A percentile compares a stretch with the other conserved stretches of the same genome.
phyloP scores from a whole-genome alignment of 2,888 invertebrate species.

The Synergus gifuensis region DNA sequence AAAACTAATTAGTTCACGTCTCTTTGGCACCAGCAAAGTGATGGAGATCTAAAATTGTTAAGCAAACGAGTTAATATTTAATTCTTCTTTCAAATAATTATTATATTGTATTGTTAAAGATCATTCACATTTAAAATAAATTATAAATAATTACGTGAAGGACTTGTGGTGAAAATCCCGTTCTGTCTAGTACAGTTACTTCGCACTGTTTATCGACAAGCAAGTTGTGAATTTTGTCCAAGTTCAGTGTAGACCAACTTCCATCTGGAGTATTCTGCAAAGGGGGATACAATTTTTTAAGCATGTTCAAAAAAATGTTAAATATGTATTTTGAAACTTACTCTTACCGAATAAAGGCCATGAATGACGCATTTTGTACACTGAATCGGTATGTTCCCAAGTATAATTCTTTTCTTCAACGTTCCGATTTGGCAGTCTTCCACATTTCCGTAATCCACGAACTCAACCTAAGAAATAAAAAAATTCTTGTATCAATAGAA shows the following conservation, averaged over 20 bases:
- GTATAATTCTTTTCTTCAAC: constrained; percentile 82
- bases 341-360: constrained; percentile 79
- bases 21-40: constrained; percentile 46
- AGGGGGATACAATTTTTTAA: background rate
- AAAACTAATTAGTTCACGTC: constrained; percentile 52
- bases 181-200: constrained; percentile 77
- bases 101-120: background rate
- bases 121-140: background rate
- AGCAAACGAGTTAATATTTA: background rate
- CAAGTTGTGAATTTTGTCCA: constrained; percentile 82
- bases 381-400: constrained; percentile 84
- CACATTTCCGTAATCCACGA: constrained; percentile 91
- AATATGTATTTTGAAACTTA: background rate
- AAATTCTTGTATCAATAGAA: background rate
- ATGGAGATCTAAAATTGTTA: constrained; percentile 56
- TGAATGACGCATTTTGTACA: constrained; percentile 82
- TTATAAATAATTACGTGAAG: constrained; percentile 18
- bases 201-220: constrained; percentile 81
- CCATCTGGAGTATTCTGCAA: background rate
- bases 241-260: constrained; percentile 79
- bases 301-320: background rate
- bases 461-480: constrained; percentile 79
- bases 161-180: constrained; percentile 27
- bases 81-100: background rate
- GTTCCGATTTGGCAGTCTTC: constrained; percentile 82